Base-by-base conservation (phyloP, 2,797 vertebrate genomes). In the Rhinophrynus dorsalis region DNA sequence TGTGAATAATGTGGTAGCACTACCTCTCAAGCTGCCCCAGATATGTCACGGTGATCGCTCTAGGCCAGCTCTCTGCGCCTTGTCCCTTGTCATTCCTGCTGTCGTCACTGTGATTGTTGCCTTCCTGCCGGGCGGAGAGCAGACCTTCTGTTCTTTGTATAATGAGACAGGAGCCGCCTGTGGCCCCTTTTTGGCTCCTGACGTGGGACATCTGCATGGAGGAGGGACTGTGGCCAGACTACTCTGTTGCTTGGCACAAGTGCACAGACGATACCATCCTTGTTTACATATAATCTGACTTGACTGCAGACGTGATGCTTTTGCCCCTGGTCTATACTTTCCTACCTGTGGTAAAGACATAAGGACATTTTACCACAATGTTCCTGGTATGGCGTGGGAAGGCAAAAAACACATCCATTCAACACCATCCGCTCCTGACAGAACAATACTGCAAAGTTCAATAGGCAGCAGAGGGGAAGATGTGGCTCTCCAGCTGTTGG, bases 41-140 rank as follows among this genome's bases (percentile, higher is more conserved):
- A 67, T 67, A 44, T 67, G 63, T 67, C 63, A 55, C 17, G 5
- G 6, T 21, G 18, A 24, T 48, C 29, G 57, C 57, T 40, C 38
- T 21, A 18, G 50, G 35, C 50, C 15, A 1, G 62, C 33, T 42
- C 17, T 27, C n/a, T 40, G 61, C 4, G n/a, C 30, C 32, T 13
- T 15, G 44, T 48, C 44, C 20, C 3, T 24, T 48, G 44, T 48
- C 21, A 8, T 23, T 21, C 11, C 7, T 21, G 1, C 55, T 57
- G n/a, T 54, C 37, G 50, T 55, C 35, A 24, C 27, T 1, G 6
- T 55, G 50, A 47, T 54, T 8, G 18, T 24, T 48, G 51, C 4
- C 13, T 13, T n/a, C n/a, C n/a, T 21, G 33, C 50, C 42, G 12
- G 33, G 59, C 10, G 35, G 4, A 6, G 42, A 20, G 40, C 17